phyloP scores from a whole-genome alignment of 2,888 invertebrate genomes.

The Ochropleura leucogaster region DNA sequence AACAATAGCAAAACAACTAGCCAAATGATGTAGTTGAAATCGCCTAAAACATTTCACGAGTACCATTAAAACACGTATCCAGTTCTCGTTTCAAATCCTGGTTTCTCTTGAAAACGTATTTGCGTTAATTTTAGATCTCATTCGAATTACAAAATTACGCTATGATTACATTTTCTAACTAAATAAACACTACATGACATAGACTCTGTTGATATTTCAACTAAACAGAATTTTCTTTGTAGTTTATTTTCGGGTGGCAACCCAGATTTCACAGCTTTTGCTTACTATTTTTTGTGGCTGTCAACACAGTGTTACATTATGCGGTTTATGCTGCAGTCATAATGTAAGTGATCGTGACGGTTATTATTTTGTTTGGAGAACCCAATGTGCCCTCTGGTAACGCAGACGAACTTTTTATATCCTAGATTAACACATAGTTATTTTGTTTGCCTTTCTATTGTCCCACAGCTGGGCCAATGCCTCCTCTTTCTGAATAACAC shows the following conservation, averaged over 20 bases:
- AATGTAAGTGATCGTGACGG: neutral
- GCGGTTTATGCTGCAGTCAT: neutral
- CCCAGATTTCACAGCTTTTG: slow-evolving; percentile 19
- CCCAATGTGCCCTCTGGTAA: neutral
- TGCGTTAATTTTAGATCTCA: neutral
- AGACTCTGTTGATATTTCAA: slow-evolving; percentile 1
- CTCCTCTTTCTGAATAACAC: no score
- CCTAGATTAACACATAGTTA: no score
- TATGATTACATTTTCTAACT: slow-evolving; percentile 3
- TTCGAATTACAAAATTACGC: neutral
- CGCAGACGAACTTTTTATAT: neutral
- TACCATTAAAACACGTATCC: neutral
- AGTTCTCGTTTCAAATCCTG: neutral
- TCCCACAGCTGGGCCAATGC: no score
- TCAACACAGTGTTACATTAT: slow-evolving; percentile 9
- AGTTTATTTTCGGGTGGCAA: slow-evolving; percentile 31
- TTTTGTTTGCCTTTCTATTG: no score
- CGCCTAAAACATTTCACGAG: no score
- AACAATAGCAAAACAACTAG: no score
- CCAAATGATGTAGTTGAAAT: no score
- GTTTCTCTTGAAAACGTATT: slow-evolving; percentile 1
- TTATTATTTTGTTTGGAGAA: neutral
- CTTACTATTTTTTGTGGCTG: neutral
- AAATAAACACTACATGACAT: slow-evolving; percentile 25
- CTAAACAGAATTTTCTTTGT: slow-evolving; percentile 13